Conservation (phyloP, 2,113 vertebrate genomes). For the Pongo pygmaeus region DNA sequence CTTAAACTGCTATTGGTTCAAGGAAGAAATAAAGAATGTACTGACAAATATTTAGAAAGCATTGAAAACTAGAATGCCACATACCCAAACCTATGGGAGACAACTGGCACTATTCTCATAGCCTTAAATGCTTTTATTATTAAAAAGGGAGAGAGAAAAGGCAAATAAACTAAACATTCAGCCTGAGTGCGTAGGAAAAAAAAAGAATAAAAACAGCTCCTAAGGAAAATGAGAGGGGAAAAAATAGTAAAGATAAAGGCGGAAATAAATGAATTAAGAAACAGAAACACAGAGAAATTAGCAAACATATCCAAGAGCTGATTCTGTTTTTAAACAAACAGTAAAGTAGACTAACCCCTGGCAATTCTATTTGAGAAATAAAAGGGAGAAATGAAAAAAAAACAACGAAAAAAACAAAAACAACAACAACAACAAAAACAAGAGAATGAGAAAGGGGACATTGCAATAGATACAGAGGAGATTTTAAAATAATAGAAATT, state of each 20-base stretch:
- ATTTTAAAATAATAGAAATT: slow-evolving; percentile 2
- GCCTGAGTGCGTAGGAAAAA: background rate
- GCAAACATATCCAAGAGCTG: slow-evolving; percentile 36
- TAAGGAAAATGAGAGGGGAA: background rate
- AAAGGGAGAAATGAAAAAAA: background rate
- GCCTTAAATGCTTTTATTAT: slow-evolving; percentile 58
- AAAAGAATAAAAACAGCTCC: slow-evolving; percentile 23
- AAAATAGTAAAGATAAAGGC: slow-evolving; percentile 47
- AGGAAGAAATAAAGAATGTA: slow-evolving; percentile 27
- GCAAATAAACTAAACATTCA: slow-evolving; percentile 47
- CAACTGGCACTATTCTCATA: slow-evolving; percentile 24
- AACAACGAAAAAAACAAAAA: no score
- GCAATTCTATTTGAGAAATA: slow-evolving; percentile 41
- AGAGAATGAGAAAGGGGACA: background rate
- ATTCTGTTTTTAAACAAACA: slow-evolving; percentile 56
- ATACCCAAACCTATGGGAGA: slow-evolving; percentile 13
- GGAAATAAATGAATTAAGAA: slow-evolving; percentile 65
- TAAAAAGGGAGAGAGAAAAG: slow-evolving; percentile 45
- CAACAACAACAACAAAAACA: background rate
- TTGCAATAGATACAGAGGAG: background rate
- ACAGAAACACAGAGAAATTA: slow-evolving; percentile 52
- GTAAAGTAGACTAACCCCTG: slow-evolving; percentile 43
- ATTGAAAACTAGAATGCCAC: background rate
- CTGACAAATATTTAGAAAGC: slow-evolving; percentile 50
- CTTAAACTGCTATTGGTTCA: background rate